Evolutionary conservation across 1,140 invertebrate species (phyloP), one percentile per base, ranked within the genome.

Genomic region (Carcinoscorpius rotundicauda): DNA sequence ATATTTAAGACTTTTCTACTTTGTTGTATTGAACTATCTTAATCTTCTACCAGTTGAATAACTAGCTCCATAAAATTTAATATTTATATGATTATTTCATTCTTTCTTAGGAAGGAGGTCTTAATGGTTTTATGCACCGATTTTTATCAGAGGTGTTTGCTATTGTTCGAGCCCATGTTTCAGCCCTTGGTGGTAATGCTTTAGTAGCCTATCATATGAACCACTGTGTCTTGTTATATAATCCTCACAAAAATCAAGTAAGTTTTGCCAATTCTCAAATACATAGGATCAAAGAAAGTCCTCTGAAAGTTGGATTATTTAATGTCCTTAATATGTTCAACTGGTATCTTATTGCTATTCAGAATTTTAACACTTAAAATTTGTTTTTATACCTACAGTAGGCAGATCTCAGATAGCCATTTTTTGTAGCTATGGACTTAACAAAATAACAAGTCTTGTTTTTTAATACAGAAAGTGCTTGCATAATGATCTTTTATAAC

Each of bases 181-280:
- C 89, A 1, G 89, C 92, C 6, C 78, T 97, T n/a, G 93, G 93
- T 52, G 94, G 94, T 8, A 97, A 98, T 79, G 93, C 92, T 1
- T 86, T 98, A 81, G 87, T 95, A 0, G 87, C 92, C 0, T 96
- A 93, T 78, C 93, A 92, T 74, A 87, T 97, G 83, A 90, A 86
- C 4, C 89, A 97, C 77, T 87, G 91, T 71, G 85, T 93, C 68
- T 79, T 98, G 29, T 82, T 90, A 63, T 88, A 93, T 77, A 96
- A 91, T 78, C 86, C 91, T 66, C 92, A 97, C 75, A 97, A 97
- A 80, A 97, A 97, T 81, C 93, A 97, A 84, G 93, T 95, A 76
- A 75, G 66, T 60, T 72, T 11, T 10, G 3, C 6, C 51, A 10
- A 11, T 50, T 55, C 52, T 58, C 4, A 58, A 63, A 10, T 29